Conservation (phyloP, 2,113 vertebrate genomes). For the Nesospiza acunhae region DNA sequence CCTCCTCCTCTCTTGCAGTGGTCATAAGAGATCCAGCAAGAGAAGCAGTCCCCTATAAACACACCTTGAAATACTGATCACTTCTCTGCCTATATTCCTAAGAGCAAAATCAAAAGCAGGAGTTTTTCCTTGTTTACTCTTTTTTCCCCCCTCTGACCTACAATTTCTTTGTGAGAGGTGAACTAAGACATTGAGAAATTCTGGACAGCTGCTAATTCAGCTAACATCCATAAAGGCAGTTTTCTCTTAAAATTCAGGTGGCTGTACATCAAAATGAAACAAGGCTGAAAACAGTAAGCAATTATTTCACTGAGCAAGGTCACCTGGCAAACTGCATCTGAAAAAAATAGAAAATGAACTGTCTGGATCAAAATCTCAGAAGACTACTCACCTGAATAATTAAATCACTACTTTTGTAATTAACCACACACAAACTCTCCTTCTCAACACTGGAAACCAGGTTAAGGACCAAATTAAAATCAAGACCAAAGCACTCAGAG, state of each 20-base stretch:
- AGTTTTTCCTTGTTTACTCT: not conserved
- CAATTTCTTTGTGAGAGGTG: not conserved
- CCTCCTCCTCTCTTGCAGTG: not conserved
- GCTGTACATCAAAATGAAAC: not conserved
- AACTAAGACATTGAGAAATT: not conserved
- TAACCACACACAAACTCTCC: not conserved
- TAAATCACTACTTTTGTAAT: not conserved
- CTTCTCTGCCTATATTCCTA: not conserved
- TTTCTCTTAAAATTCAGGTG: not conserved
- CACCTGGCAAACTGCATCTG: not conserved
- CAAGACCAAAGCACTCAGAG: not conserved
- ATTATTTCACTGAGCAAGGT: not conserved
- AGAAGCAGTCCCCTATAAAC: not conserved
- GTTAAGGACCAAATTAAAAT: not conserved
- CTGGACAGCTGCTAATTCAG: not conserved
- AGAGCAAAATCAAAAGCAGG: not conserved
- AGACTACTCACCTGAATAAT: not conserved
- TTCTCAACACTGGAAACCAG: not conserved
- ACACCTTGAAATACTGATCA: not conserved
- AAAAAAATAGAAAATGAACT: not conserved
- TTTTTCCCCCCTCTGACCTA: not conserved
- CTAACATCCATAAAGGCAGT: not conserved
- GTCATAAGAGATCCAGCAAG: not conserved
- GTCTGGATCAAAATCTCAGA: not conserved
- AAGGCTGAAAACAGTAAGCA: not conserved